These are phyloP conservation scores for human (Homo sapiens) DNA, from an alignment of 2,113 vertebrate species.

Conservation along the genomic window GRCh38 chr5:145570001-145570500, in stretches of 20 bases:
- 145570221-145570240: neutral
- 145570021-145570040: neutral
- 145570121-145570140: neutral
- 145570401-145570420: neutral
- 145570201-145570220: neutral
- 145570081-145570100: neutral
- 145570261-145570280: neutral
- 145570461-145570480: neutral
- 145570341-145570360: neutral
- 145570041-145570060: neutral
- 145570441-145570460: neutral
- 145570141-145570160: neutral
- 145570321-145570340: neutral
- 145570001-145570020: neutral
- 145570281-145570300: neutral
- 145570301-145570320: neutral
- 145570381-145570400: neutral
- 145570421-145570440: neutral
- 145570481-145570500: neutral
- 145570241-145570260: neutral
- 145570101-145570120: neutral
- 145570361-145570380: neutral
- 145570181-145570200: neutral
- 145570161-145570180: neutral
- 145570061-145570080: neutral